Percentiles rank a stretch among this genome's conserved stretches.
phyloP scores from a whole-genome alignment of 2,888 invertebrate genomes.

The Himalopsyche kuldschensis region DNA sequence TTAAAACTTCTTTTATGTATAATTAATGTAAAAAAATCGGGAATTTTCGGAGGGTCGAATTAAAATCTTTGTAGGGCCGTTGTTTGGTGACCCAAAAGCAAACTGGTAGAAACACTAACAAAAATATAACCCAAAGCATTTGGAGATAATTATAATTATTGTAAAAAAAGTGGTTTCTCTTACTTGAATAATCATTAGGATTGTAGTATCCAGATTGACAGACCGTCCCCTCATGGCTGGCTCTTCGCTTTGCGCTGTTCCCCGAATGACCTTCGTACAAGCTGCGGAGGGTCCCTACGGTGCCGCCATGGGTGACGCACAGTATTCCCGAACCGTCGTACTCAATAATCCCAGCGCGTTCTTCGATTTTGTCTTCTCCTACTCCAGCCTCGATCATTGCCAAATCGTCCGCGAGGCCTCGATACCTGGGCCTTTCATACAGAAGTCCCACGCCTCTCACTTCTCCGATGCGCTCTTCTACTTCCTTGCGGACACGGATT shows the following conservation, averaged over 20 bases:
- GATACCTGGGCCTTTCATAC: not conserved
- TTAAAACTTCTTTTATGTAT: no score
- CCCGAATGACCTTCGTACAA: not conserved
- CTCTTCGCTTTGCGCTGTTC: conserved; percentile 24
- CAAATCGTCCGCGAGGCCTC: not conserved
- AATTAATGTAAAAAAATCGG: no score
- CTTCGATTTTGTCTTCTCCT: not conserved
- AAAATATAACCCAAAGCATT: no score
- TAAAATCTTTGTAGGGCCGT: no score
- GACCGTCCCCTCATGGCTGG: conserved; percentile 33
- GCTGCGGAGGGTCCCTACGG: not conserved
- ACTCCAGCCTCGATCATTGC: not conserved
- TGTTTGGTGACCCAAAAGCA: no score
- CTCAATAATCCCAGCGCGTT: not conserved
- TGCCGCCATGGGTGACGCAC: not conserved
- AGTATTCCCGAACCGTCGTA: not conserved
- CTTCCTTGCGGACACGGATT: not conserved
- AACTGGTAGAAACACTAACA: no score
- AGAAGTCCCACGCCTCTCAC: not conserved
- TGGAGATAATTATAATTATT: not conserved
- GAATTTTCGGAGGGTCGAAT: no score
- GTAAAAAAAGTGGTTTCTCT: not conserved
- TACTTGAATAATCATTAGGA: conserved; percentile 16
- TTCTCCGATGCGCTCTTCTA: not conserved
- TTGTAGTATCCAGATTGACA: conserved; percentile 5